Evolutionary conservation across 1,140 invertebrate species (phyloP), one percentile per base, ranked within the genome.

Genomic region (Thalassaphorura encarpata): DNA sequence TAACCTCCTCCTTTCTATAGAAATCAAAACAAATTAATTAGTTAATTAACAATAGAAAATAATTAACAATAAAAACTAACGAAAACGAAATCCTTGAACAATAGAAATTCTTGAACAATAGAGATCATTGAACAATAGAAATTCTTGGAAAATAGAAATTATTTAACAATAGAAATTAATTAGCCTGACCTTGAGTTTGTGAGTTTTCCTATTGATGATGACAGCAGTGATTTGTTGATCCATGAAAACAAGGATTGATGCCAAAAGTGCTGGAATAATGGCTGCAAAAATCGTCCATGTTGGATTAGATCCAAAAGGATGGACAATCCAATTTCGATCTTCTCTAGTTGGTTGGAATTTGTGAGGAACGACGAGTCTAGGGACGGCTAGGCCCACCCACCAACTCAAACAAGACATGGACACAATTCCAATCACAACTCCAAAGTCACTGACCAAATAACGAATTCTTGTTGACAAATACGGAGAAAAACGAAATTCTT

Each of bases 181-280:
- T 18, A 26, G 4, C 6, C 43, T 54, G 59, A 69, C 69, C 56
- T 68, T 69, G 5, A 75, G 58, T 58, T 71, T 69, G 52, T 76
- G 73, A 54, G 75, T 72, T 49, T 71, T 74, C 28, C 74, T 52
- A 58, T 76, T 75, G 21, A 75, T 66, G 58, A 75, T 75, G 3
- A 75, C 71, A 26, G 69, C 65, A 0, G 71, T 73, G 29, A 72
- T 72, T 63, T 73, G 69, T 52, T 73, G 71, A 66, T 72, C 71
- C 71, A 72, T 72, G 49, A 72, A 71, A 33, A 72, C 67, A 5
- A 73, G 63, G 45, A 72, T 69, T 28, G 69, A 70, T 5, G 67
- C 67, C 5, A 72, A 51, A 26, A 71, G 19, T 13, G 69, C 70
- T 62, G 69, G 47, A 62, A 58, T 4, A 63, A 55, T 8, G 59